Percentiles rank a stretch among this genome's conserved stretches.
Evolutionary conservation across 1,140 invertebrate genomes (phyloP).

Genomic region (Battus philenor): DNA sequence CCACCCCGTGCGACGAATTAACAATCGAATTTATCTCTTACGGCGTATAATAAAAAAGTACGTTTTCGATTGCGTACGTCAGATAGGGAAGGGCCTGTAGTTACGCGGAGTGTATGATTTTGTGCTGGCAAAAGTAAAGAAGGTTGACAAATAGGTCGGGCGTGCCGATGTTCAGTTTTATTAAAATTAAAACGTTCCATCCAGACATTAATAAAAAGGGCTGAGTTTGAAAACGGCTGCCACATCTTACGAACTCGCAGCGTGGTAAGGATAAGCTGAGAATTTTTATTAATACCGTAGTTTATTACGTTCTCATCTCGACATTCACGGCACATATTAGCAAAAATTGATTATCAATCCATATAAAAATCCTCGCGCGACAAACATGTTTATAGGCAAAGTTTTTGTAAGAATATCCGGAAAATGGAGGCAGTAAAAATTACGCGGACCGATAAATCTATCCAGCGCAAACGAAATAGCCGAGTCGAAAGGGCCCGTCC

Average conservation of each 20-base stretch:
- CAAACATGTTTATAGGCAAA: conserved; percentile 7
- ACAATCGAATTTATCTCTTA: conserved; percentile 65
- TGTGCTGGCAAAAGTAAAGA: conserved; percentile 70
- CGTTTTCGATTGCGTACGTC: conserved; percentile 44
- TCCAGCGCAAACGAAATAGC: conserved; percentile 44
- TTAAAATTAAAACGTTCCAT: conserved; percentile 72
- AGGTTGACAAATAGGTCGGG: conserved; percentile 71
- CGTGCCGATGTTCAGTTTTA: conserved; percentile 71
- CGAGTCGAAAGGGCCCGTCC: conserved; percentile 48
- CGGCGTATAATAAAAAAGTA: conserved; percentile 56
- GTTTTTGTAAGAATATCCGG: conserved; percentile 16
- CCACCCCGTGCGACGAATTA: conserved; percentile 43
- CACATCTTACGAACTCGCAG: conserved; percentile 46
- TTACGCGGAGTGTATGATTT: conserved; percentile 65
- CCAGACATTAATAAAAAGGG: conserved; percentile 56
- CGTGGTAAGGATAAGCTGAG: conserved; percentile 55
- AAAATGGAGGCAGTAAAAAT: conserved; percentile 37
- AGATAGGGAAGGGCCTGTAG: conserved; percentile 33
- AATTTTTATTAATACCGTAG: conserved; percentile 66
- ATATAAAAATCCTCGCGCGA: too few relatives aligned
- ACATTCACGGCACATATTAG: too few relatives aligned
- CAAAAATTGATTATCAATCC: too few relatives aligned
- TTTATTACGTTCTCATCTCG: conserved; percentile 50
- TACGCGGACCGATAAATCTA: conserved; percentile 55
- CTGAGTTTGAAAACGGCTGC: conserved; percentile 50